Conservation (phyloP, 1,140 invertebrate genomes). For the Trichonephila clavipes region DNA sequence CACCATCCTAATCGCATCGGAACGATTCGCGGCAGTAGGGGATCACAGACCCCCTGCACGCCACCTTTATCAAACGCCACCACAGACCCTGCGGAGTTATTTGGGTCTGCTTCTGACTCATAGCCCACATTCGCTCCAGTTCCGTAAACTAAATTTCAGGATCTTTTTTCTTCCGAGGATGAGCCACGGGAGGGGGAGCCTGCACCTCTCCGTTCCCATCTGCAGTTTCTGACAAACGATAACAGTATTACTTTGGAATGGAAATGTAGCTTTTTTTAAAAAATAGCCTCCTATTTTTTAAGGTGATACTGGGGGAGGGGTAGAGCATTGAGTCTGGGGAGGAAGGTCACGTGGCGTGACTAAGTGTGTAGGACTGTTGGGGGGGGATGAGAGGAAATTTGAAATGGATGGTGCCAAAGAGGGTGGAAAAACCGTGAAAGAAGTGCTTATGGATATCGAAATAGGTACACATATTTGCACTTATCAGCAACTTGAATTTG, state of each 20-base stretch:
- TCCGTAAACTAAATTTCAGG: slow-evolving; percentile 38
- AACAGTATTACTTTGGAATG: slow-evolving; percentile 26
- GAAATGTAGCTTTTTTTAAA: slow-evolving; percentile 29
- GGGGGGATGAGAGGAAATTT: background rate
- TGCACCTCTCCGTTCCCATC: background rate
- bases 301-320: background rate
- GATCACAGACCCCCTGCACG: background rate
- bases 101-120: slow-evolving; percentile 33
- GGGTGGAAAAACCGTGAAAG: background rate
- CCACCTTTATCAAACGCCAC: slow-evolving; percentile 52
- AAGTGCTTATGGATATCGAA: background rate
- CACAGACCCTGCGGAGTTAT: slow-evolving; percentile 25
- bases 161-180: background rate
- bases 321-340: background rate
- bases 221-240: slow-evolving; percentile 16
- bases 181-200: background rate
- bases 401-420: slow-evolving; percentile 11
- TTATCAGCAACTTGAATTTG: no score
- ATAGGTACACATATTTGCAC: background rate
- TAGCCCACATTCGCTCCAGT: background rate
- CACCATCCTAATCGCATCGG: slow-evolving; percentile 43
- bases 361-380: slow-evolving; percentile 30
- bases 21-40: background rate
- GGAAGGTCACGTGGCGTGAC: slow-evolving; percentile 31
- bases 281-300: background rate